phyloP scores from a whole-genome alignment of 1,140 invertebrate species.

The Teleogryllus occipitalis region DNA sequence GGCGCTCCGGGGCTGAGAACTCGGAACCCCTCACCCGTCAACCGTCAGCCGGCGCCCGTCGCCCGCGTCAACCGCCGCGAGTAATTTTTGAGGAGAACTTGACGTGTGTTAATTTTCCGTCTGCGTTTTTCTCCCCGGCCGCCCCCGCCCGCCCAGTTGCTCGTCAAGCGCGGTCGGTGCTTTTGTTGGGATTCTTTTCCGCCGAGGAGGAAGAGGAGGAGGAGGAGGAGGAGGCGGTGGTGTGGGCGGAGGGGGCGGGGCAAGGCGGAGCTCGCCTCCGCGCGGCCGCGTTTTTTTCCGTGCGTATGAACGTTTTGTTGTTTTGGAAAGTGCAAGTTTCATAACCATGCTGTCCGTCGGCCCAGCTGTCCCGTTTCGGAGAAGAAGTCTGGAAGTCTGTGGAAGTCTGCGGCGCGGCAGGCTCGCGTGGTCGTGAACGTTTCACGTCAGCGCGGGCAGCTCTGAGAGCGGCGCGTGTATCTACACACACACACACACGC shows the following conservation, averaged over 20 bases:
- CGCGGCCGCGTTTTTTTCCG: background rate
- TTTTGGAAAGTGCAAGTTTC: background rate
- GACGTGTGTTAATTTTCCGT: conserved; percentile 4
- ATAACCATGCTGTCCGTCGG: background rate
- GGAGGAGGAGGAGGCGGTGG: too few species aligned
- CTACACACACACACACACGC: too few species aligned
- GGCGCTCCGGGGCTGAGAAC: background rate
- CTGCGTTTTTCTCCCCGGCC: background rate
- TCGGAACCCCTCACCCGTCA: background rate
- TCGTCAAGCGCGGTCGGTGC: background rate
- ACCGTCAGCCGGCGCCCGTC: background rate
- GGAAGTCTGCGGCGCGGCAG: too few species aligned
- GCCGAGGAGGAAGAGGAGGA: too few species aligned
- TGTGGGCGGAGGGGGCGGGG: too few species aligned
- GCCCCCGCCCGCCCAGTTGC: background rate
- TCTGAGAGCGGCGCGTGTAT: too few species aligned
- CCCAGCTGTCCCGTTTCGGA: too few species aligned
- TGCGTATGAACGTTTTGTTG: background rate
- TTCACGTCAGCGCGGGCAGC: too few species aligned
- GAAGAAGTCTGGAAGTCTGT: too few species aligned
- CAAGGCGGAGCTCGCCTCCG: too few species aligned
- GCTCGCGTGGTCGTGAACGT: too few species aligned
- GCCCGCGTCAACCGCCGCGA: background rate
- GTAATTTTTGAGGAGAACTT: background rate
- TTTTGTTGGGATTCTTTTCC: background rate